Base-by-base conservation (phyloP, 1,140 invertebrate species). In the Drosophila pseudoananassae region DNA sequence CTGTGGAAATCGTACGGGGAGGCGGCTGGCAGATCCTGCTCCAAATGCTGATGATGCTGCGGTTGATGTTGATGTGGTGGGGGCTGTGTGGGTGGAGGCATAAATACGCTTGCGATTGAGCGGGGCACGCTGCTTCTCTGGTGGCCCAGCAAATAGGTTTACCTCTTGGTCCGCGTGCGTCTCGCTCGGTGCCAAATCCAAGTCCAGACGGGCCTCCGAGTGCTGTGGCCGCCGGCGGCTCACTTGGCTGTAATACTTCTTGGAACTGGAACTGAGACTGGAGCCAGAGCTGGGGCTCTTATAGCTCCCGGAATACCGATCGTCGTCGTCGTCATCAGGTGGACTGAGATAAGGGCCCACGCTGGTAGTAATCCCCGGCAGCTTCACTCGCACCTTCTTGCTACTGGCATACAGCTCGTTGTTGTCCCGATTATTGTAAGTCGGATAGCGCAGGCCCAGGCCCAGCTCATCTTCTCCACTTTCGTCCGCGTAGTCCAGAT, bases 71-170 rank as follows among this genome's bases (percentile, higher is more conserved):
- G 59, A 46, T 45, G 45, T 20, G 50, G 65, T 55, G 46, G 56
- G 54, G 66, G 88, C 89, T 91, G 84, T 89, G 54, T 91, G 84
- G 72, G 81, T 85, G 72, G 85, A 90, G 87, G 81, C 78, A 91
- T 90, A 84, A 89, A 91, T 90, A 87, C 78, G 88, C 87, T 90
- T 91, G 79, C 88, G 84, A 76, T 87, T 91, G 77, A 87, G 79
- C 64, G 76, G 88, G 52, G 77, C 64, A 57, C 85, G 76, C 57
- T 66, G 74, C 73, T 79, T 82, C 70, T 90, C 80, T 61, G 66
- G 60, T 78, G 64, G 65, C 40, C 79, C 87, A 54, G 69, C 71
- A 76, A 79, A 89, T 75, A 77, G 58, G 78, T 91, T 91, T 91
- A 91, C 85, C 89, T 92, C 91, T 90, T 87, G 79, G 60, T 89